Evolutionary conservation across 2,888 invertebrate genomes (phyloP).

Genomic region (Pachliopta kotzebuea): DNA sequence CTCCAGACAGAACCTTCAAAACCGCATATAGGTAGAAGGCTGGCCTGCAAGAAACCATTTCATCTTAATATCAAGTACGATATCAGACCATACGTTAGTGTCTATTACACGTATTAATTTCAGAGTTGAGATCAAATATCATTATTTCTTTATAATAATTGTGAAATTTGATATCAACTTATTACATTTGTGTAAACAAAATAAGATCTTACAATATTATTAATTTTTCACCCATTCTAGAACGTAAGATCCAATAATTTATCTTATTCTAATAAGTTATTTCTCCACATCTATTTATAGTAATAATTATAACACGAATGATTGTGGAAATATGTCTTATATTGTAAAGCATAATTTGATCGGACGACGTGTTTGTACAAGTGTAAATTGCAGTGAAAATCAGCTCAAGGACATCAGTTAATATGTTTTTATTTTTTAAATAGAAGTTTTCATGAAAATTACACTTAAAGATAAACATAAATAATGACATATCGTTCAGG

Average conservation of each 20-base stretch:
- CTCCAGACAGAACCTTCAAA: constrained; percentile 84
- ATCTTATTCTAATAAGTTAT: not conserved
- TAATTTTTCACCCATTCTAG: not conserved
- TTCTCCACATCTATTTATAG: not conserved
- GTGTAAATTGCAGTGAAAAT: not conserved
- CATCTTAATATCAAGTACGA: not conserved
- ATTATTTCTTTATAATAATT: not conserved
- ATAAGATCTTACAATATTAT: not conserved
- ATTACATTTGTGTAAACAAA: not conserved
- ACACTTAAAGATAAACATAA: not conserved
- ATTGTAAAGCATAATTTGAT: not conserved
- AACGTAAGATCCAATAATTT: not conserved
- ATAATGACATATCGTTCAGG: not conserved
- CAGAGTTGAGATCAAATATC: not conserved
- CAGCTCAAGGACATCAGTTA: not conserved
- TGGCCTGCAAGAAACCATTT: constrained; percentile 73
- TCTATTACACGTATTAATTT: not conserved
- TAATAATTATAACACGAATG: not conserved
- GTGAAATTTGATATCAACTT: no score
- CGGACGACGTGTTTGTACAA: not conserved
- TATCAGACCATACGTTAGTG: not conserved
- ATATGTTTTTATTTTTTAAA: not conserved
- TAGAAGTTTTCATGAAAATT: not conserved
- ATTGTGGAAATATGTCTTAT: not conserved
- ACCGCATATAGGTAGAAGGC: constrained; percentile 88